These are phyloP conservation scores for Drosophila micromelanica DNA, from an alignment of 1,140 invertebrate genomes.

Conservation along the genomic window DNA sequence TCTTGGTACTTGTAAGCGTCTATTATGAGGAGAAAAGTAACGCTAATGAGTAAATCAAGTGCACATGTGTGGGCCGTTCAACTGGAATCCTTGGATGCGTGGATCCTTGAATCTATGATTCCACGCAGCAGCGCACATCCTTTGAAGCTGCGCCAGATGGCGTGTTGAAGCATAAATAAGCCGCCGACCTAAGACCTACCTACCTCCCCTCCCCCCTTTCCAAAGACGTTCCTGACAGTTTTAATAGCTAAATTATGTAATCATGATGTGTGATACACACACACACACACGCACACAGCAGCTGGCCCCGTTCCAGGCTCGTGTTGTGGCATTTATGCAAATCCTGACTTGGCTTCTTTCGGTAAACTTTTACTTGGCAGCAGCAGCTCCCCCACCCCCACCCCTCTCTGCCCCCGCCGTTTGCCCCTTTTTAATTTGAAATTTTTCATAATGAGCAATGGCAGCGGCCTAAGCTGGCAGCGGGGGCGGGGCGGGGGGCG, in stretches of 20 bases:
- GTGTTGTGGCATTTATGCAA: conserved; percentile 79
- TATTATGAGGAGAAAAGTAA: conserved; percentile 80
- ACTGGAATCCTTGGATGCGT: conserved; percentile 53
- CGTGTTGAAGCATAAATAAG: conserved; percentile 82
- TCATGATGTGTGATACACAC: conserved; percentile 79
- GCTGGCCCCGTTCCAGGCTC: conserved; percentile 23
- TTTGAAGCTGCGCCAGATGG: conserved; percentile 75
- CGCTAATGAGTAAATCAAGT: conserved; percentile 83
- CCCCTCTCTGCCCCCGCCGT: no score
- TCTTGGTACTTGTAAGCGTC: conserved; percentile 69
- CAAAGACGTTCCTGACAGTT: conserved; percentile 37
- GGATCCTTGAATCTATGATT: conserved; percentile 1
- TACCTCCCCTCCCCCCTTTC: no score
- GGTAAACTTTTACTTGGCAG: conserved; percentile 73
- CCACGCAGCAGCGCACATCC: conserved; percentile 26
- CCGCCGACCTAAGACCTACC: conserved; percentile 16
- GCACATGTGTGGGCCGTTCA: conserved; percentile 74
- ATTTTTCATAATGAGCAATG: conserved; percentile 80
- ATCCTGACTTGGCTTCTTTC: conserved; percentile 71
- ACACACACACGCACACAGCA: conserved; percentile 39
- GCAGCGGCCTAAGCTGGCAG: background rate
- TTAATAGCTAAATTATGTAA: conserved; percentile 83
- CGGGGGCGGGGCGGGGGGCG: background rate
- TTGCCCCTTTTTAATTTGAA: conserved; percentile 79
- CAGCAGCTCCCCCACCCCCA: conserved; percentile 13